Evolutionary conservation across 2,888 invertebrate species (phyloP).

Genomic region (Xanthorhoe designata): DNA sequence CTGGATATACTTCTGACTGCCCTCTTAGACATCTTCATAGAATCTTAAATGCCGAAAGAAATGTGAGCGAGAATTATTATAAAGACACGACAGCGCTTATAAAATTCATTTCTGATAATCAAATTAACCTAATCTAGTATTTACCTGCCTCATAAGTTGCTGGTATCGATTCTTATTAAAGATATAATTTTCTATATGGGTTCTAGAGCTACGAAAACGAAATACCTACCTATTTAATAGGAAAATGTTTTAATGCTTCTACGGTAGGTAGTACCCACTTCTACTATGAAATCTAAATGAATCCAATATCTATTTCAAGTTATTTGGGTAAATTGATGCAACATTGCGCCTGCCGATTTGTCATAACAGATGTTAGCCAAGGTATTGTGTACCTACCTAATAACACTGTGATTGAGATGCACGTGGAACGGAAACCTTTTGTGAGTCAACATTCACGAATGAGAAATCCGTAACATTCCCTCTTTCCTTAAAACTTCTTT

Average conservation of each 20-base stretch:
- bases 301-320: background rate
- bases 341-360: background rate
- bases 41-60: too few species aligned
- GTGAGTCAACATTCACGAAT: constrained; percentile 30
- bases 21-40: too few species aligned
- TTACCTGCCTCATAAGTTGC: background rate
- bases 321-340: background rate
- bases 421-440: constrained; percentile 28
- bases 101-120: background rate
- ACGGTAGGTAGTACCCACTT: background rate
- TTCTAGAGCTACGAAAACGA: background rate
- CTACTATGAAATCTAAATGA: background rate
- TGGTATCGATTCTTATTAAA: background rate
- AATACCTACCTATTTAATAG: too few species aligned
- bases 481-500: constrained; percentile 18
- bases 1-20: too few species aligned
- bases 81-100: background rate
- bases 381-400: background rate
- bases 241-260: too few species aligned
- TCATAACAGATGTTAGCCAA: constrained; percentile 1
- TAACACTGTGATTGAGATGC: constrained; percentile 1
- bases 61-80: too few species aligned
- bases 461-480: constrained; percentile 27
- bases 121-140: background rate
- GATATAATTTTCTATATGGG: too few species aligned